Evolutionary conservation across 1,140 invertebrate species (phyloP).

Genomic region (Bombyx mandarina): DNA sequence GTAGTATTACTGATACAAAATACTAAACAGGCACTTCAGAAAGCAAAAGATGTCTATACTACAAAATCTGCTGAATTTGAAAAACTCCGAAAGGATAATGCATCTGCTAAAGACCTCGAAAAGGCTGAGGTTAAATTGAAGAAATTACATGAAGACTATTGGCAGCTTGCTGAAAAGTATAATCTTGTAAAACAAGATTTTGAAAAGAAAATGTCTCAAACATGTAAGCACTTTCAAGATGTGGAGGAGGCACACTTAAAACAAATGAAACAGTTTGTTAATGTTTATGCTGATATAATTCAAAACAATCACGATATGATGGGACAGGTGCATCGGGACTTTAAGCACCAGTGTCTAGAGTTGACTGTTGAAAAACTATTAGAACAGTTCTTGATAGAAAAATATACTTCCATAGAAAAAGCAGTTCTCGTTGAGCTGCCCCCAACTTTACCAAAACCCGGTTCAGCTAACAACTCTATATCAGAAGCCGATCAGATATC

Average conservation of each 20-base stretch:
- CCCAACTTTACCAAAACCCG: constrained; percentile 54
- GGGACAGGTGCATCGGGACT: constrained; percentile 91
- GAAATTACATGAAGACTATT: constrained; percentile 95
- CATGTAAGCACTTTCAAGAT: constrained; percentile 96
- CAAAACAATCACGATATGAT: constrained; percentile 91
- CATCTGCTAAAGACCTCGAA: constrained; percentile 91
- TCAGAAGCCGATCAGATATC: constrained; percentile 68
- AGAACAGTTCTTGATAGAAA: constrained; percentile 90
- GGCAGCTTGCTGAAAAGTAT: constrained; percentile 90
- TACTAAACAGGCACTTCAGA: constrained; percentile 87
- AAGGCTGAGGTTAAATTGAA: constrained; percentile 93
- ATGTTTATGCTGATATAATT: constrained; percentile 88
- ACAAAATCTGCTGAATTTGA: constrained; percentile 88
- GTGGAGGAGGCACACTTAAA: constrained; percentile 92
- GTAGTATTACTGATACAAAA: constrained; percentile 90
- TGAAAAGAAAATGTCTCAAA: constrained; percentile 93
- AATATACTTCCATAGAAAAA: constrained; percentile 92
- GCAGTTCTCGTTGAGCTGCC: constrained; percentile 78
- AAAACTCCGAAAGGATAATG: constrained; percentile 90
- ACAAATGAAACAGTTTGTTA: constrained; percentile 96
- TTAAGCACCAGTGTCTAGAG: constrained; percentile 90
- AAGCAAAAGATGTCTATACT: constrained; percentile 91
- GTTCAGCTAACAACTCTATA: constrained; percentile 66
- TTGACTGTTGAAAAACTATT: constrained; percentile 93
- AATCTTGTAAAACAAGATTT: constrained; percentile 90